A percentile compares a stretch with the other conserved stretches of the same genome.
phyloP scores from a whole-genome alignment of 2,113 vertebrate species.

The Nansenia antarctica region DNA sequence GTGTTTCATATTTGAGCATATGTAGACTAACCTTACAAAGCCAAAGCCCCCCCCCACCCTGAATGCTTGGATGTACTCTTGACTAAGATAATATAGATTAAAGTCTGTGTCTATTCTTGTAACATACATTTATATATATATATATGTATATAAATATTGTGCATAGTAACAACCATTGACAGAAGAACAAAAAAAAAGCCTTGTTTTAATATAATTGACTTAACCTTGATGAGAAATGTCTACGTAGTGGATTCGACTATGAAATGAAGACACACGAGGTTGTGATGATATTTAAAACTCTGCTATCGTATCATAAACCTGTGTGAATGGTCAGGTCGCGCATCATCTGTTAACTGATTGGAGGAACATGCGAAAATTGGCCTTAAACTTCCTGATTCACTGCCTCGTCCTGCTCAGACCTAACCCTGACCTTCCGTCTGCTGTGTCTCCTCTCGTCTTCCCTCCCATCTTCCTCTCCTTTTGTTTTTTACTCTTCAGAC shows the following conservation, averaged over 20 bases:
- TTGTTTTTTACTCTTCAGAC: conserved; percentile 22
- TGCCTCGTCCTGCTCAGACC: conserved; percentile 68
- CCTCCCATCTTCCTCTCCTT: conserved; percentile 4
- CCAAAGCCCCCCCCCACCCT: conserved; percentile 75
- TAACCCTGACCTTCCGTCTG: conserved; percentile 25
- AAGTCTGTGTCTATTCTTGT: conserved; percentile 79
- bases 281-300: conserved; percentile 39
- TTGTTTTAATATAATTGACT: conserved; percentile 73
- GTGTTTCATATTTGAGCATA: conserved; percentile 62
- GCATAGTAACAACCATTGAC: conserved; percentile 70
- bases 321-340: conserved; percentile 57
- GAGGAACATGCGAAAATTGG: conserved; percentile 60
- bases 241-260: conserved; percentile 54
- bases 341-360: conserved; percentile 48
- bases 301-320: conserved; percentile 49
- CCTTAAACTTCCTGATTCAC: conserved; percentile 70
- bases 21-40: conserved; percentile 75
- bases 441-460: conserved; percentile 5
- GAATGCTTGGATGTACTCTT: conserved; percentile 79
- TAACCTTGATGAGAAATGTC: conserved; percentile 57
- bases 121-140: conserved; percentile 74
- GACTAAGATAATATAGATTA: conserved; percentile 68
- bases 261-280: conserved; percentile 37
- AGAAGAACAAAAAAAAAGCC: conserved; percentile 53
- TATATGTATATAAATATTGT: conserved; percentile 54